These are phyloP conservation scores for Cinara cedri DNA, from an alignment of 2,888 invertebrate species.

Conservation along the genomic window DNA sequence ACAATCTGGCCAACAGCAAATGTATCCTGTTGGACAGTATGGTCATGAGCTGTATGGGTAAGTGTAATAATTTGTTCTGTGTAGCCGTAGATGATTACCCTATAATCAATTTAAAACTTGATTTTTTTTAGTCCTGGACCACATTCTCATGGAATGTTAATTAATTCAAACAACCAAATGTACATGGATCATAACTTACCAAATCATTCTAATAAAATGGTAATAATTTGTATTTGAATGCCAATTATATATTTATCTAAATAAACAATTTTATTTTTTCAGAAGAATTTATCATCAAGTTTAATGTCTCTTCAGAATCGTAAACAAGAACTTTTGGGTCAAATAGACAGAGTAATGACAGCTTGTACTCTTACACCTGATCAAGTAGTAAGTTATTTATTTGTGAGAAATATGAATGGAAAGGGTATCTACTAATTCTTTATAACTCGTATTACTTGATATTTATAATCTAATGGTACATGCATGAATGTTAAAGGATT, in stretches of 20 bases:
- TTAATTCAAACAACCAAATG: conserved; percentile 48
- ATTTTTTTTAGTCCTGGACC: conserved; percentile 30
- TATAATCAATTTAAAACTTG: neutral
- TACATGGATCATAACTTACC: conserved; percentile 49
- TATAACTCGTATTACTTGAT: no score
- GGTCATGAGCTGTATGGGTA: conserved; percentile 47
- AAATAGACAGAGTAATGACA: conserved; percentile 69
- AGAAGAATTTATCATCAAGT: conserved; percentile 52
- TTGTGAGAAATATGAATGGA: neutral
- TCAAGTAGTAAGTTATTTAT: conserved; percentile 52
- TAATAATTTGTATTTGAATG: conserved; percentile 15
- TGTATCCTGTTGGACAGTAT: conserved; percentile 48
- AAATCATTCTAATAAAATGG: conserved; percentile 51
- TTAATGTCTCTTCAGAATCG: conserved; percentile 66
- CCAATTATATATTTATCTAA: neutral
- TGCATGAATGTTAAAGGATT: conserved; percentile 28
- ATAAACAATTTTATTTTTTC: neutral
- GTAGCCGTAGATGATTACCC: no score
- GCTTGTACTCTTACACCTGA: conserved; percentile 62
- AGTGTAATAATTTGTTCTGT: neutral
- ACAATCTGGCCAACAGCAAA: conserved; percentile 49
- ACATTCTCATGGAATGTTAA: conserved; percentile 38
- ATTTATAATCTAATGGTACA: neutral
- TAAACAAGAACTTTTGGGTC: conserved; percentile 69
- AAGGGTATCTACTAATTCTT: neutral